Evolutionary conservation across 2,797 vertebrate species (phyloP), one percentile per base, ranked within the genome.

Genomic region (Mallotus villosus): DNA sequence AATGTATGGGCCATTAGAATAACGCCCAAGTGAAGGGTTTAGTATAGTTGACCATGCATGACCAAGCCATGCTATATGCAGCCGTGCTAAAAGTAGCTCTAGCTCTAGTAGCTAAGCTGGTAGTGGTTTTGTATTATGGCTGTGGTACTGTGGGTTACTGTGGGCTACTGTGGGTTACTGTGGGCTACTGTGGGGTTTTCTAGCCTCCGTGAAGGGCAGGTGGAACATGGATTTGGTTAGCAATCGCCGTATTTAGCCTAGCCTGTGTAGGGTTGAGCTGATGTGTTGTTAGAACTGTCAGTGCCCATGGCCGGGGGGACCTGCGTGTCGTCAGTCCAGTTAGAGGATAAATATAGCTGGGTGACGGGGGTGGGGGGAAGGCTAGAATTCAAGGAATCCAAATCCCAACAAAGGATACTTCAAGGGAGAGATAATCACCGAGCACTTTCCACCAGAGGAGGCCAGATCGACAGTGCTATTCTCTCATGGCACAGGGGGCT

Each of bases 231-330:
- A 76, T 83, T 83, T 77, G 76, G 86, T 85, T 81, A 81, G 81
- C 4, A 8, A 12, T 41, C n/a, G 84, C 91, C 78, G 82, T 77
- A 83, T 93, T 91, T 91, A 92, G 88, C 83, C 61, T 41, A 62
- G 27, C 63, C 46, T 24, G 68, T 71, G 83, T 63, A 76, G 79
- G 82, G 85, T 84, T n/a, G 19, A 21, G 37, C 19, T 25, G n/a
- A 55, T 21, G 19, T 68, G 80, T 70, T 78, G 75, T 78, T 66
- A 17, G 78, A 83, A 82, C 82, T 83, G 84, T 74, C 78, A 78
- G 79, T 81, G 78, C 85, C 86, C 78, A 67, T 60, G 41, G 29
- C 71, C 49, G 5, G 63, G 76, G 70, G 41, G 75, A 80, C 70
- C 76, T 75, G 82, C 67, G 69, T 80, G 73, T 73, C 71, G 22